Base-by-base conservation (phyloP, 2,797 vertebrate species). In the Gobio occitaniae region DNA sequence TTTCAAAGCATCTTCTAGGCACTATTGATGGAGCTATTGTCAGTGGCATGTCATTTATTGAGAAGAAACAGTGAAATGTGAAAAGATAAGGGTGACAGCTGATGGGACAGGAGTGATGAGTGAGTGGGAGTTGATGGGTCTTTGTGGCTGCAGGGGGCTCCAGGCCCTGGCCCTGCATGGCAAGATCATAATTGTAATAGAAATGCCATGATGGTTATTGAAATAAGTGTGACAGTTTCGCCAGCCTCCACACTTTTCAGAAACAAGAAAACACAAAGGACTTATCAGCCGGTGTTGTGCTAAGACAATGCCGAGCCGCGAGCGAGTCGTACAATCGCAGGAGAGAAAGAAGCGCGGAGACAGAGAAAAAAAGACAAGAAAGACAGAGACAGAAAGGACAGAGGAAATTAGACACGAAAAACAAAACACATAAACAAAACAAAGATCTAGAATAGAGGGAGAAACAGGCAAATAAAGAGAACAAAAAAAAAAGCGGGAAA, bases 171-270 rank as follows among this genome's bases (percentile, higher is more conserved):
- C 66, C 80, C 66, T 86, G 85, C 48, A 80, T 80, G 78, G 82
- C 83, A 82, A 74, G 74, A 93, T 93, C 92, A 44, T 89, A 91
- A 94, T 93, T 92, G 90, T 94, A 94, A 95, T 92, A 91, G 90
- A 93, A 94, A 93, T 92, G 92, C 91, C 87, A 88, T 88, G 66
- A 80, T 88, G 84, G 76, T 91, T 90, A 87, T 90, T 89, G 89
- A 91, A 93, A 93, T 89, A 87, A 87, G 80, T 84, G 82, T 86
- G 80, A 66, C 8, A 87, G 90, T 88, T 92, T 91, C 84, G 90
- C 87, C 91, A 85, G 76, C 90, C 87, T 82, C 59, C 86, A 89
- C 88, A 90, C 66, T 89, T 90, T 92, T 90, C 90, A 89, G 89
- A 90, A 88, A 89, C 87, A 78, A 80, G 88, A 86, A 81, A 86